Percentiles rank a stretch among this genome's conserved stretches.
These are phyloP conservation scores for Acronicta leporina DNA, from an alignment of 2,888 invertebrate species.

Conservation along the genomic window DNA sequence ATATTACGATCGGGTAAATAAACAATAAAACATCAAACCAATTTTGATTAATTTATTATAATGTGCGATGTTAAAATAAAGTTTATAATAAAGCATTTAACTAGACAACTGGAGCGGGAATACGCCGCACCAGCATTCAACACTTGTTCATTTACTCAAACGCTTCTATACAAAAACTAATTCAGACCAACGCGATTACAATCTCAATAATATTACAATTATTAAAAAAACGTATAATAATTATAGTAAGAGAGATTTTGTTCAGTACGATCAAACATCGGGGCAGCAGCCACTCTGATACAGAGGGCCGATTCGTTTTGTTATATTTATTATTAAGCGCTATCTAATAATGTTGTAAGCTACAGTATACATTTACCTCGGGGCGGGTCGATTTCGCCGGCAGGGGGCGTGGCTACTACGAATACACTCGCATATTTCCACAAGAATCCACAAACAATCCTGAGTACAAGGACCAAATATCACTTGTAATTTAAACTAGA, in stretches of 20 bases:
- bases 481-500: conserved; percentile 28
- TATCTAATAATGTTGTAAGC: conserved; percentile 79
- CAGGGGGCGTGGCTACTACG: background rate
- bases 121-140: conserved; percentile 65
- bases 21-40: conserved; percentile 69
- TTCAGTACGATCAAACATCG: conserved; percentile 76
- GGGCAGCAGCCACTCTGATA: conserved; percentile 81
- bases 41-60: conserved; percentile 89
- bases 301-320: conserved; percentile 78
- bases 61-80: conserved; percentile 89
- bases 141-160: conserved; percentile 74
- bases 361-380: conserved; percentile 66
- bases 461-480: conserved; percentile 1
- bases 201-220: conserved; percentile 71
- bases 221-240: conserved; percentile 65
- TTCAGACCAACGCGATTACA: conserved; percentile 74
- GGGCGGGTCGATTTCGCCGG: conserved; percentile 30
- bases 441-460: conserved; percentile 9
- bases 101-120: conserved; percentile 70
- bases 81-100: conserved; percentile 88
- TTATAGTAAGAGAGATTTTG: conserved; percentile 75
- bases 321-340: conserved; percentile 78
- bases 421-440: conserved; percentile 24
- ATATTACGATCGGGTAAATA: conserved; percentile 18
- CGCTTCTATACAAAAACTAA: conserved; percentile 74